Base-by-base conservation (phyloP, 64 coral and sea anemone species). In the Platygyra sinensis region DNA sequence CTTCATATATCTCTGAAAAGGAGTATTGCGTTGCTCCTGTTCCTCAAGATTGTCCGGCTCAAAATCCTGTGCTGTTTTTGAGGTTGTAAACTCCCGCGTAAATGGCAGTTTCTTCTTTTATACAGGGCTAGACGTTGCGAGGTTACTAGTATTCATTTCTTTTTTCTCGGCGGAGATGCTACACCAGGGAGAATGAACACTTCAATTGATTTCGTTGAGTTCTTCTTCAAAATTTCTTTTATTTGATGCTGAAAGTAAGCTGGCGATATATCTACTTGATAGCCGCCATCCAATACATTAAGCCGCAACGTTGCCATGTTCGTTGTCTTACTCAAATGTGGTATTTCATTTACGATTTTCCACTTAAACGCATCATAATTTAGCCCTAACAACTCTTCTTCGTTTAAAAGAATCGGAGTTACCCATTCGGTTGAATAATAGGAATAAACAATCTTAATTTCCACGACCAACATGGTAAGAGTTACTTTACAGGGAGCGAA, bases 201-300 rank as follows among this genome's bases (percentile, higher is more conserved):
- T 87, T 87, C 83, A 52, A 74, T 87, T 49, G 83, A 67, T 87
- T 87, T 87, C 19, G 65, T 73, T 29, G 84, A 50, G 67, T 72
- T 73, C 8, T 72, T 86, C 42, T 86, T 67, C 51, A 86, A 86
- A 73, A 86, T 86, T 72, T 42, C 39, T 86, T 54, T 86, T 28
- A 86, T 49, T 76, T 61, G 86, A 75, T 76, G 86, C 51, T 87
- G 72, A 74, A 87, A 87, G 74, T 55, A 75, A n/a, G 42, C 52
- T 32, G 49, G 28, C 52, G 72, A 75, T 76, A 75, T 59, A 76
- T 76, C 86, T 61, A 87, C 55, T 60, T 76, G 72, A 24, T 52
- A 61, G 86, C 86, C 86, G 60, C 76, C 20, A 38, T 76, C 67
- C 51, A 33, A 36, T 38, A 87, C 51, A 24, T 54, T 75, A 59